Conservation (phyloP, 2,113 vertebrate species). For the Tychaedon coryphoeus region DNA sequence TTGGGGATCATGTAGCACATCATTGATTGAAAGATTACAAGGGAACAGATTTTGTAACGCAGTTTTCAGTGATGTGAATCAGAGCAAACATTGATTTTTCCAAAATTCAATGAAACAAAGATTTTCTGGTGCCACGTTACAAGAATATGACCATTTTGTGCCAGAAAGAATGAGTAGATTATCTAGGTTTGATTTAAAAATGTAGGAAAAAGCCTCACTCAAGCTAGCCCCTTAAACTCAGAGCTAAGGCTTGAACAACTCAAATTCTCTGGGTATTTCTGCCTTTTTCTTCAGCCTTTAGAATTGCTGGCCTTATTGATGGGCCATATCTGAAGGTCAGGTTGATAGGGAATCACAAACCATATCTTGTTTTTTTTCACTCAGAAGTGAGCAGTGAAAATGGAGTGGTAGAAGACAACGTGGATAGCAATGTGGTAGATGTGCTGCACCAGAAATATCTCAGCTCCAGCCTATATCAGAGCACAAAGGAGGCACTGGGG, state of each 20-base stretch:
- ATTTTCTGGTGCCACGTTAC: background rate
- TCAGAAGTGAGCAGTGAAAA: conserved; percentile 1
- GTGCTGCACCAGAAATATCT: conserved; percentile 61
- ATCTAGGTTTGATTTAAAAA: background rate
- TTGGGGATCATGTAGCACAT: background rate
- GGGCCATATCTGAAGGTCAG: background rate
- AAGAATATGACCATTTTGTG: background rate
- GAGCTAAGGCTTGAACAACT: background rate
- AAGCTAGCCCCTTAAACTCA: background rate
- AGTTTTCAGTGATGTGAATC: background rate
- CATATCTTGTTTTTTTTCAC: background rate
- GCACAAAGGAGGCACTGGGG: conserved; percentile 26
- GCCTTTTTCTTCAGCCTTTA: background rate
- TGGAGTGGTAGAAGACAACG: background rate
- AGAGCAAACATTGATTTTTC: background rate
- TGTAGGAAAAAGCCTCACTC: background rate
- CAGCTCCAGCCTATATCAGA: conserved; percentile 40
- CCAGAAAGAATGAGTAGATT: background rate
- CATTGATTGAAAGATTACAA: background rate
- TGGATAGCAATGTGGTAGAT: conserved; percentile 32
- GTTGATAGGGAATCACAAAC: background rate
- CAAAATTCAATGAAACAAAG: background rate
- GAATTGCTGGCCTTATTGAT: background rate
- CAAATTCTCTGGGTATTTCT: background rate
- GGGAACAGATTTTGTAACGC: background rate